Base-by-base conservation (phyloP, 2,113 vertebrate species). In the Lipophrys pholis region DNA sequence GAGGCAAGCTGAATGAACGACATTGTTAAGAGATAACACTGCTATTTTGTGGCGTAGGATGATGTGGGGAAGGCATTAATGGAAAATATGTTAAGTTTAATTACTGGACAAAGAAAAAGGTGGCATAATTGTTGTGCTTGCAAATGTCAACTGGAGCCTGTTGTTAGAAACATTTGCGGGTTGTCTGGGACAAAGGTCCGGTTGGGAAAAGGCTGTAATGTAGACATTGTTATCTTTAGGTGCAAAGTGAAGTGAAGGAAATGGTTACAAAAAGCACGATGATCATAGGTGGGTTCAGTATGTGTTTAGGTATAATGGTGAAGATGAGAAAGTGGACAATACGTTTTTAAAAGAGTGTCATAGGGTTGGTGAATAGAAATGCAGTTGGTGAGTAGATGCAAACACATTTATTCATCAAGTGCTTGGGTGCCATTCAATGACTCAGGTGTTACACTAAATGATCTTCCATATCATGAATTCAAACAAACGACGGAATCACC, bases 391-490 rank as follows among this genome's bases (percentile, higher is more conserved):
- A 43, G 42, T 15, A 58, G 12, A 50, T 3, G 10, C 40, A 35
- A 36, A 9, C 49, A 10, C 38, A 35, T 51, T 38, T 8, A n/a
- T n/a, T n/a, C n/a, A 59, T 7, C 21, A 7, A 62, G 14, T n/a
- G 10, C 12, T 56, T 1, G 1, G 45, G 46, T 69, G 6, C 6
- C 6, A 43, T 42, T 36, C 17, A 55, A 1, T 8, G 17, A 35
- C 12, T 50, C 1, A 8, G 12, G 12, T 14, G 3, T 63, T 6
- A 30, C 11, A 2, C 16, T 73, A 11, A 36, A 45, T 50, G 46
- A 16, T 70, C 69, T 80, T 73, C 67, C 65, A 75, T 83, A 61
- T 62, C 9, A 42, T 46, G 66, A 83, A n/a, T n/a, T n/a, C n/a
- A n/a, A n/a, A n/a, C n/a, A n/a, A n/a, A n/a, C n/a, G n/a, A n/a